Conservation (phyloP, 2,797 vertebrate genomes). For the Xiphophorus birchmanni region DNA sequence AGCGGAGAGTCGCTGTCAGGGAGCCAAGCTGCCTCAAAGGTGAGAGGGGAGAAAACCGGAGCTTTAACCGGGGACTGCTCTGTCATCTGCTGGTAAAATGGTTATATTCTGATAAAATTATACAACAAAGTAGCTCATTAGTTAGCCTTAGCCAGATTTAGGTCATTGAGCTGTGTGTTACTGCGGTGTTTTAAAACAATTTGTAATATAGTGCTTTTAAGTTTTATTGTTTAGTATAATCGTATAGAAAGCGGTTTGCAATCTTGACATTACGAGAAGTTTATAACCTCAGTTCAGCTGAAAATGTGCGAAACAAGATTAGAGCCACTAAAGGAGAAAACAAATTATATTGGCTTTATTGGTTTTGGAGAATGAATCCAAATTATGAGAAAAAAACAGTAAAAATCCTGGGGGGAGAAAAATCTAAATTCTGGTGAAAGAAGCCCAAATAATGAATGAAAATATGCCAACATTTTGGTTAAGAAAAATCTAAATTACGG, state of each 20-base stretch:
- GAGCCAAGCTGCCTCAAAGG: slow-evolving; percentile 37
- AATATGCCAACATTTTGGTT: no score
- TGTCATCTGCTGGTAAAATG: not conserved
- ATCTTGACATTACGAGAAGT: not conserved
- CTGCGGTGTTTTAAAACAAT: not conserved
- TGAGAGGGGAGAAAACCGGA: slow-evolving; percentile 13
- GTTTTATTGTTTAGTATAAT: not conserved
- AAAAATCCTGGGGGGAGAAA: no score
- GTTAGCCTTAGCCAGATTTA: not conserved
- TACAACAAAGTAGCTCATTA: no score
- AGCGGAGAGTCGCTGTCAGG: slow-evolving; percentile 26
- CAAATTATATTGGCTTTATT: not conserved
- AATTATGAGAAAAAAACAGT: not conserved
- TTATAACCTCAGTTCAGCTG: not conserved
- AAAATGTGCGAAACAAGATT: not conserved
- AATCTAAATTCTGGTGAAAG: no score
- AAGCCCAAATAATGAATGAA: no score
- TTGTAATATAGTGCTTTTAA: not conserved
- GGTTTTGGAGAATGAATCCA: not conserved
- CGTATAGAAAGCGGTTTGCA: not conserved
- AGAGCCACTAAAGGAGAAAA: not conserved
- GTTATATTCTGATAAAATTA: not conserved
- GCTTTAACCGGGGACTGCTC: not conserved
- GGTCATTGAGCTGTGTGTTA: not conserved
- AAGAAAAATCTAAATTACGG: no score